Evolutionary conservation across 2,113 vertebrate genomes (phyloP), one percentile per base, ranked within the genome.

Genomic region (Trichechus manatus): DNA sequence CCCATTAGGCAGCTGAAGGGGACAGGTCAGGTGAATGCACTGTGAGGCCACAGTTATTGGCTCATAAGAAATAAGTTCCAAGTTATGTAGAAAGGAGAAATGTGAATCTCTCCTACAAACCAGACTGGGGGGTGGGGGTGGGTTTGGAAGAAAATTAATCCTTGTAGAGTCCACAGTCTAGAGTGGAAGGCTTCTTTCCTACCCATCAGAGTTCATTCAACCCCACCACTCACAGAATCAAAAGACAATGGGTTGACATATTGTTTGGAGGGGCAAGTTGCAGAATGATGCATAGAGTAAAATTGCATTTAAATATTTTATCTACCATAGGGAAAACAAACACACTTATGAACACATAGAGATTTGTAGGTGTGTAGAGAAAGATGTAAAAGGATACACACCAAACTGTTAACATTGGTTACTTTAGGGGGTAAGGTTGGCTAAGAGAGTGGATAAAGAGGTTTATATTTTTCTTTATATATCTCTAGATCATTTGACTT

Each of bases 41-140:
- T 81, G 53, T 56, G 64, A 93, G 25, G 42, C 27, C 80, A 80
- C 6, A 27, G 23, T 89, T 83, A 90, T 2, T 80, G n/a, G 53
- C 44, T 90, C 64, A 89, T 64, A 75, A 87, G 66, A 95, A 95
- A 78, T 63, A 93, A 89, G 68, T 94, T 85, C 61, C 66, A 72
- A 63, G 19, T 89, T 79, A 91, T 14, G 3, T 72, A 56, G 61
- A 80, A 61, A 93, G 9, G 29, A 92, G 74, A 95, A 89, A 82
- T 56, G 56, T 36, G 31, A 96, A 79, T 86, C 29, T 29, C n/a
- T 91, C 66, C 91, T 93, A 27, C n/a, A 79, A 80, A 83, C 1
- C 23, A 88, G 23, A 53, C 47, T 70, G 25, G 4, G 0, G 5
- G 53, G 10, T 70, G 36, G n/a, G 4, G 2, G 13, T 70, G 68